These are phyloP conservation scores for Dexiosoma caninum DNA, from an alignment of 2,888 invertebrate genomes.

Conservation along the genomic window DNA sequence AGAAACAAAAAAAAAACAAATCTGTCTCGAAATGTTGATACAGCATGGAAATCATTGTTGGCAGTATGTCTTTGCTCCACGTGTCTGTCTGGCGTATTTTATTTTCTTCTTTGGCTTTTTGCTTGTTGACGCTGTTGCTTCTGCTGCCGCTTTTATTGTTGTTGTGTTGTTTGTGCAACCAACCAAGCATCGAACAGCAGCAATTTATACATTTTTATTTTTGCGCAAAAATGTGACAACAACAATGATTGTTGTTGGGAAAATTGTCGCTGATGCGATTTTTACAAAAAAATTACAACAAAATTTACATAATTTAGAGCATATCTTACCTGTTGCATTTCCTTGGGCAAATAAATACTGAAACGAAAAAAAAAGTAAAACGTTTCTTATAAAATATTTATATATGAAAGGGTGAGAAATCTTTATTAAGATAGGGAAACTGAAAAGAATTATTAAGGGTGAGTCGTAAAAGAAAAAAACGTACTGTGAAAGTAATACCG, in stretches of 20 bases:
- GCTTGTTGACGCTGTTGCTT: too few species aligned
- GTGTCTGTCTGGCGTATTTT: constrained; percentile 36
- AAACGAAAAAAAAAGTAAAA: background rate
- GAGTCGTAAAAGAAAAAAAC: too few species aligned
- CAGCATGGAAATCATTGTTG: constrained; percentile 33
- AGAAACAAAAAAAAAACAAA: too few species aligned
- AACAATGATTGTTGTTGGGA: constrained; percentile 27
- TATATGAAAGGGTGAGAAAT: background rate
- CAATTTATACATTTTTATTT: constrained; percentile 14
- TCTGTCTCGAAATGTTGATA: constrained; percentile 41
- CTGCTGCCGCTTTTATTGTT: constrained; percentile 27
- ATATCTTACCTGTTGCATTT: constrained; percentile 58
- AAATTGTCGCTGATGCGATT: constrained; percentile 13
- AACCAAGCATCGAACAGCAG: constrained; percentile 43
- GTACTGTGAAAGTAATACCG: too few species aligned
- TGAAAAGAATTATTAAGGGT: too few species aligned
- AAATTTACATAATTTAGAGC: constrained; percentile 24
- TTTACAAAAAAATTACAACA: background rate
- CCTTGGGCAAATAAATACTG: constrained; percentile 40
- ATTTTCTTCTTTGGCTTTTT: constrained; percentile 17
- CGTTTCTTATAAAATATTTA: background rate
- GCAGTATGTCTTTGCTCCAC: constrained; percentile 20
- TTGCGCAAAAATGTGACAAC: constrained; percentile 8
- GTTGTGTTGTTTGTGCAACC: constrained; percentile 43
- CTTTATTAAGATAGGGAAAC: too few species aligned